phyloP scores from a whole-genome alignment of 1,140 invertebrate genomes.

The Drusus annulatus region DNA sequence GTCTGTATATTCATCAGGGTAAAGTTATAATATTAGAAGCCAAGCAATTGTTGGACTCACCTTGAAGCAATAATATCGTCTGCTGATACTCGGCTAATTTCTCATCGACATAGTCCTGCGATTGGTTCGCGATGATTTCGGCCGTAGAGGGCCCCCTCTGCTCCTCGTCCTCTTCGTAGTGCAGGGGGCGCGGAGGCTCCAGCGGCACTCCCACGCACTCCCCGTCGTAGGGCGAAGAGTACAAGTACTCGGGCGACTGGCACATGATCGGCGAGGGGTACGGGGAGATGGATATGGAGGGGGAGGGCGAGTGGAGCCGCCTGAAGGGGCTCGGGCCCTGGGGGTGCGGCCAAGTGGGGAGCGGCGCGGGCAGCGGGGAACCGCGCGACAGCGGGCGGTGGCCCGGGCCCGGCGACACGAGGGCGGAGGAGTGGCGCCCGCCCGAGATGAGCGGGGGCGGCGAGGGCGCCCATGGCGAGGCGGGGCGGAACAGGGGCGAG shows the following conservation, averaged over 20 bases:
- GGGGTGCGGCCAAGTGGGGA: constrained; percentile 66
- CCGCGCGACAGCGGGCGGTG: constrained; percentile 51
- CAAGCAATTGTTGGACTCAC: constrained; percentile 71
- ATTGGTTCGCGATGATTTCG: constrained; percentile 93
- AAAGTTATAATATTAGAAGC: too few relatives aligned
- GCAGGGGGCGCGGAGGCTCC: constrained; percentile 75
- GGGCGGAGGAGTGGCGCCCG: constrained; percentile 68
- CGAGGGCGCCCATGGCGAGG: constrained; percentile 76
- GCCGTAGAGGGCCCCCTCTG: constrained; percentile 86
- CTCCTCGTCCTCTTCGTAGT: constrained; percentile 77
- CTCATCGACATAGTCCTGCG: constrained; percentile 95
- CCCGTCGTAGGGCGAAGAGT: constrained; percentile 74
- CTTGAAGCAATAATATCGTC: constrained; percentile 91
- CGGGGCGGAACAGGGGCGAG: constrained; percentile 74
- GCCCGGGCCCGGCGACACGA: constrained; percentile 68
- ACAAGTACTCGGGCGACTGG: constrained; percentile 76
- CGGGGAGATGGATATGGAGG: constrained; percentile 69
- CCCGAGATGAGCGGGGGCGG: constrained; percentile 76
- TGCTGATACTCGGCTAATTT: constrained; percentile 94
- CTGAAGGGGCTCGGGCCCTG: constrained; percentile 63
- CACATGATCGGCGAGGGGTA: constrained; percentile 72
- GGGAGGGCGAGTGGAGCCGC: constrained; percentile 65
- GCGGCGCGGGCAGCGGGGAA: constrained; percentile 66
- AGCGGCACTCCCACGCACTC: constrained; percentile 80
- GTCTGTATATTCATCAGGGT: too few relatives aligned